phyloP scores from a whole-genome alignment of 2,113 vertebrate genomes.

The Dendropsophus ebraccatus region DNA sequence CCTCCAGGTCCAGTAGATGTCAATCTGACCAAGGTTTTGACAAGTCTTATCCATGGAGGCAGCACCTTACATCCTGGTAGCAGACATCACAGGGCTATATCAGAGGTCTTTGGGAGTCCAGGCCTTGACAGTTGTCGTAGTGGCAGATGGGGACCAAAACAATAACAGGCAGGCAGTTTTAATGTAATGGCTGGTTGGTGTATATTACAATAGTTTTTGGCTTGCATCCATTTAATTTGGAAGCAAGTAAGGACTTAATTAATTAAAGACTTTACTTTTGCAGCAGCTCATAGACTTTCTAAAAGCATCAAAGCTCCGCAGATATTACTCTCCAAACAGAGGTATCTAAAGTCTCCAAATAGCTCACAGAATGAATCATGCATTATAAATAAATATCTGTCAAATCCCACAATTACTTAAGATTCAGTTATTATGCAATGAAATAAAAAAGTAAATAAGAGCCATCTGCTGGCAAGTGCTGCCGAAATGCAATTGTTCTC shows the following conservation, averaged over 20 bases:
- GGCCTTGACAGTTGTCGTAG: too few species aligned
- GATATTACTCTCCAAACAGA: constrained; percentile 62
- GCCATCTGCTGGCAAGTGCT: constrained; percentile 82
- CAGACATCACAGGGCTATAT: too few species aligned
- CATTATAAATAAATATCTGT: constrained; percentile 86
- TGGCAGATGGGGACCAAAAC: too few species aligned
- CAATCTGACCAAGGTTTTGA: too few species aligned
- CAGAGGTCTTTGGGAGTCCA: too few species aligned
- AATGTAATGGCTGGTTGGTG: too few species aligned
- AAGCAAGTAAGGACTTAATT: constrained; percentile 32
- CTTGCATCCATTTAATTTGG: constrained; percentile 26
- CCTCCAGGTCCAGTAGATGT: too few species aligned
- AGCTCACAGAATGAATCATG: constrained; percentile 80
- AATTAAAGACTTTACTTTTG: constrained; percentile 25
- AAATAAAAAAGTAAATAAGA: constrained; percentile 83
- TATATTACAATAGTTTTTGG: constrained; percentile 23
- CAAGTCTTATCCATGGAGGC: too few species aligned
- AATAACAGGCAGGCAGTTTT: too few species aligned
- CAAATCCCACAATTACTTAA: constrained; percentile 79
- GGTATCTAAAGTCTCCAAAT: constrained; percentile 75
- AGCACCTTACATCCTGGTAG: too few species aligned
- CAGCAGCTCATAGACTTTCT: constrained; percentile 15
- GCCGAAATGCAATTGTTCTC: constrained; percentile 79
- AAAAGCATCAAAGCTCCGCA: neutral
- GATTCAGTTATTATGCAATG: constrained; percentile 82